Conservation (phyloP, 2,888 invertebrate genomes). For the Deroplatys truncata region DNA sequence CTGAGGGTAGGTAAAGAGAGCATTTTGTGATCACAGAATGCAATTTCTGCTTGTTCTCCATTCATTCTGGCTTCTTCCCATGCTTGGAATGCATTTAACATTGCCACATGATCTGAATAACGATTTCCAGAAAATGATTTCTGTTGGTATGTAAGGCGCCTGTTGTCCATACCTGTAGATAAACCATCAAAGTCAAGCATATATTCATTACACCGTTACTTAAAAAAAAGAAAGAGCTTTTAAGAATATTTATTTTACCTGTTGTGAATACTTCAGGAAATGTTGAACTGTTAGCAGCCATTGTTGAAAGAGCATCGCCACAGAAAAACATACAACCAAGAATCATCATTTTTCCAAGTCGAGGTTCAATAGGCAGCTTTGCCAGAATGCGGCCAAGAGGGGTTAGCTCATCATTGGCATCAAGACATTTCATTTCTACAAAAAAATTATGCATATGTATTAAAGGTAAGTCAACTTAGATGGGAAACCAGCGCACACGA, state of each 20-base stretch:
- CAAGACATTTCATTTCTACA: constrained; percentile 87
- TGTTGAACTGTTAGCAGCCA: constrained; percentile 93
- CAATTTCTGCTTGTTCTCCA: constrained; percentile 62
- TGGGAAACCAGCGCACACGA: too few species aligned
- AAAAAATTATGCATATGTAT: background rate
- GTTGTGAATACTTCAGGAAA: constrained; percentile 91
- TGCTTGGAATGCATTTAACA: constrained; percentile 84
- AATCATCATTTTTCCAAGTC: constrained; percentile 95
- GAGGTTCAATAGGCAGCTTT: constrained; percentile 91
- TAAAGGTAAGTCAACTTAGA: too few species aligned
- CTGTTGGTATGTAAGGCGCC: constrained; percentile 78
- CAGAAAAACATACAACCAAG: constrained; percentile 87
- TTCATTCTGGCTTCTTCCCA: constrained; percentile 52
- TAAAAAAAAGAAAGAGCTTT: background rate
- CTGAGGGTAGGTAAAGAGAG: constrained; percentile 84
- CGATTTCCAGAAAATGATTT: constrained; percentile 80
- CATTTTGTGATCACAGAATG: constrained; percentile 89
- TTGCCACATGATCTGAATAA: constrained; percentile 92
- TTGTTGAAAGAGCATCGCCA: constrained; percentile 86
- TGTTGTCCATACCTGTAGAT: constrained; percentile 43
- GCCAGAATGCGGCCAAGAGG: constrained; percentile 91
- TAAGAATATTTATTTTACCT: constrained; percentile 51
- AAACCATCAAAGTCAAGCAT: background rate
- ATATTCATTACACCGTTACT: background rate
- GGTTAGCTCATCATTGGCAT: constrained; percentile 81